These are phyloP conservation scores for Pegea sp. DNA, from an alignment of 23 tunicate species.

Conservation along the genomic window DNA sequence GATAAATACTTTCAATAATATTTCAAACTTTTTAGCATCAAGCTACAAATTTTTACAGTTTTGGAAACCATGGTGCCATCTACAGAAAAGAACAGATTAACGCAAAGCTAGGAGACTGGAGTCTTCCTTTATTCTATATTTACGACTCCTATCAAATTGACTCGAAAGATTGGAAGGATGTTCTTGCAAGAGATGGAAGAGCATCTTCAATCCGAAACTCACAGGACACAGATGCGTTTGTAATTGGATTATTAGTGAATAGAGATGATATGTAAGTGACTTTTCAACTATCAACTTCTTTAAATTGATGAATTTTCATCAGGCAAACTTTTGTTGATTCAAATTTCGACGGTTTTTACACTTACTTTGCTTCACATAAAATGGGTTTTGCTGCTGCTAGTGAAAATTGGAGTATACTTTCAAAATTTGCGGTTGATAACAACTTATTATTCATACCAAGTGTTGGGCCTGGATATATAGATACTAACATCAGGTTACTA, in stretches of 20 bases:
- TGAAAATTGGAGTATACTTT: slow-evolving; percentile 18
- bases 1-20: no score
- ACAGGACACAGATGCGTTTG: slow-evolving; percentile 25
- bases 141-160: slow-evolving; percentile 64
- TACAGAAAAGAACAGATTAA: slow-evolving; percentile 7
- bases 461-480: slow-evolving; percentile 91
- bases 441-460: slow-evolving; percentile 61
- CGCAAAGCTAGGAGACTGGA: not conserved
- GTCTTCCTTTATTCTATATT: slow-evolving; percentile 44
- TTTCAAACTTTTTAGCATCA: not conserved
- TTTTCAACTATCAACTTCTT: slow-evolving; percentile 1
- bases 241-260: slow-evolving; percentile 59
- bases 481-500: slow-evolving; percentile 49
- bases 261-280: slow-evolving; percentile 23
- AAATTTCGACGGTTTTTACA: slow-evolving; percentile 83
- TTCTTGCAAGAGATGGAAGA: slow-evolving; percentile 6
- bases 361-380: slow-evolving; percentile 73
- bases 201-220: slow-evolving; percentile 18
- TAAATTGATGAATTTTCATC: not conserved
- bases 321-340: slow-evolving; percentile 8
- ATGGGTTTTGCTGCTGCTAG: slow-evolving; percentile 39
- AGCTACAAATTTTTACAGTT: slow-evolving; percentile 26
- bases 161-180: slow-evolving; percentile 25
- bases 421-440: slow-evolving; percentile 3
- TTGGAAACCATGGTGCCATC: slow-evolving; percentile 35